phyloP scores from a whole-genome alignment of 1,140 invertebrate genomes.

The Macrobrachium nipponense region DNA sequence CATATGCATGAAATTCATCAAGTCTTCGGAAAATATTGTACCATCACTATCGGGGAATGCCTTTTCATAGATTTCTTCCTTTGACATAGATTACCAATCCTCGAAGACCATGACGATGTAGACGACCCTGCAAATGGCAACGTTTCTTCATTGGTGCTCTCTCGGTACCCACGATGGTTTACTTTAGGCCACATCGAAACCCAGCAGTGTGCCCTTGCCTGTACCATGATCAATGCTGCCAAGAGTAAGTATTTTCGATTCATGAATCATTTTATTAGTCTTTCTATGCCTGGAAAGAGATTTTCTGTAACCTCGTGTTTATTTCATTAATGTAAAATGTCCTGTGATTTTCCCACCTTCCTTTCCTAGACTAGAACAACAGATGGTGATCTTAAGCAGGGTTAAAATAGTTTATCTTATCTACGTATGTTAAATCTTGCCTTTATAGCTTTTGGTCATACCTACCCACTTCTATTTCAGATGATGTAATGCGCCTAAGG shows the following conservation, averaged over 20 bases:
- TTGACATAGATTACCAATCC: constrained; percentile 76
- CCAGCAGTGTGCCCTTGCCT: constrained; percentile 84
- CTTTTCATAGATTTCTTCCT: too few relatives aligned
- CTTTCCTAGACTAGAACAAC: too few relatives aligned
- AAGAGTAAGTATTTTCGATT: constrained; percentile 72
- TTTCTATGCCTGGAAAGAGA: not conserved
- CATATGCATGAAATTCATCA: not conserved
- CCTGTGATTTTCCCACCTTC: not conserved
- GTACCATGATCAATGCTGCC: constrained; percentile 81
- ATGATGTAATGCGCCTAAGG: constrained; percentile 77
- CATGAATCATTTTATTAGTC: not conserved
- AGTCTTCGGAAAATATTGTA: not conserved
- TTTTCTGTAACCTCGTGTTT: not conserved
- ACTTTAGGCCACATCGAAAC: constrained; percentile 82
- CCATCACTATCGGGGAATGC: not conserved
- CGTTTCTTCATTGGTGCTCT: constrained; percentile 71
- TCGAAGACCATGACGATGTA: constrained; percentile 80
- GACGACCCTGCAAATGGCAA: constrained; percentile 70
- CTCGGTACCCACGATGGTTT: constrained; percentile 78
- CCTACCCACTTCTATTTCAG: constrained; percentile 67
- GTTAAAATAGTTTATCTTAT: too few relatives aligned
- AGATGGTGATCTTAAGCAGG: too few relatives aligned
- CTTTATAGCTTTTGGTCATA: not conserved
- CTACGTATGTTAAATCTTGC: not conserved
- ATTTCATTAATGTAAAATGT: not conserved